Conservation (phyloP, 2,888 invertebrate species). For the Cerastoderma edule region DNA sequence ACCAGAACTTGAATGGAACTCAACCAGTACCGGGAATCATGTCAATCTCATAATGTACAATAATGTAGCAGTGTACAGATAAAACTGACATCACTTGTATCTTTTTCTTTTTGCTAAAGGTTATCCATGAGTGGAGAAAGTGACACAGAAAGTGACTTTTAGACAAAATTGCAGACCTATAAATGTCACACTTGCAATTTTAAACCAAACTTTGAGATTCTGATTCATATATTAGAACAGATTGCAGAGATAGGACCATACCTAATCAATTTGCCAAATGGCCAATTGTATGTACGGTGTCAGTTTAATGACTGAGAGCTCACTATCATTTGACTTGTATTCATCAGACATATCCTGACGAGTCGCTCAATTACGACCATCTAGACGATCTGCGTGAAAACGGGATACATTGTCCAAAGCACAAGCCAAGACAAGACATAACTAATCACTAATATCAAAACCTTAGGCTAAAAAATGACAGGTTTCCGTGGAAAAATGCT, state of each 20-base stretch:
- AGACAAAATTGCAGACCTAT: constrained; percentile 26
- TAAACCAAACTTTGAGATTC: constrained; percentile 26
- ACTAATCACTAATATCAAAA: constrained; percentile 34
- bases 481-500: constrained; percentile 1
- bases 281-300: constrained; percentile 34
- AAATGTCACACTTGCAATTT: constrained; percentile 37
- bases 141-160: constrained; percentile 32
- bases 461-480: too few relatives aligned
- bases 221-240: constrained; percentile 27
- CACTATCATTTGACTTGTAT: constrained; percentile 35
- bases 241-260: constrained; percentile 23
- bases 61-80: too few relatives aligned
- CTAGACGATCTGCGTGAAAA: constrained; percentile 24
- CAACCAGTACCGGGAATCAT: too few relatives aligned
- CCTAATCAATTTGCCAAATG: constrained; percentile 26
- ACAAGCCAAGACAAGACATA: constrained; percentile 21
- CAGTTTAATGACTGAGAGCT: constrained; percentile 32
- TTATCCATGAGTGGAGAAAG: constrained; percentile 25
- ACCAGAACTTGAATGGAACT: too few relatives aligned
- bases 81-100: too few relatives aligned
- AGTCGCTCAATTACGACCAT: constrained; percentile 26
- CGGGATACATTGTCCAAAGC: constrained; percentile 39
- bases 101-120: too few relatives aligned
- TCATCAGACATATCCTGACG: constrained; percentile 33
- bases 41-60: too few relatives aligned